These are phyloP conservation scores for Lytechinus variegatus DNA, from an alignment of 35 echinoderm and acorn worm species.

Conservation along the genomic window DNA sequence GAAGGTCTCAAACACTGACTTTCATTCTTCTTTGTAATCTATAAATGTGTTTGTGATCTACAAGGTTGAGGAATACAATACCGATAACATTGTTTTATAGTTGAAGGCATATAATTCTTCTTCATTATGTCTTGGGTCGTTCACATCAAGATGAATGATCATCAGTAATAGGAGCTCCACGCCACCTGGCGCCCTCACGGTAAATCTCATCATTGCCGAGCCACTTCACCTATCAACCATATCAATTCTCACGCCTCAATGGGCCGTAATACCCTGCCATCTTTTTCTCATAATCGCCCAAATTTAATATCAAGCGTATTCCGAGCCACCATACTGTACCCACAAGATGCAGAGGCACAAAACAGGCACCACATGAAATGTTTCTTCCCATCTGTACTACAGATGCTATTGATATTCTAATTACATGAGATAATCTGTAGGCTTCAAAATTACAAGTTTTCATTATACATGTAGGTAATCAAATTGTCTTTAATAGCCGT, in stretches of 20 bases:
- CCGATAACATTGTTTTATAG: background rate
- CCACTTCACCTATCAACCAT: slow-evolving; percentile 10
- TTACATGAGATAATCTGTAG: too few species aligned
- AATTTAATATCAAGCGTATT: background rate
- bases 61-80: too few species aligned
- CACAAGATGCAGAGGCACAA: background rate
- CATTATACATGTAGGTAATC: too few species aligned
- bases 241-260: background rate
- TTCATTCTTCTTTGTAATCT: too few species aligned
- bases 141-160: background rate
- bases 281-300: slow-evolving; percentile 11
- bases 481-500: too few species aligned
- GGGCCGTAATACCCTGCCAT: background rate
- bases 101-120: background rate
- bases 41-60: too few species aligned
- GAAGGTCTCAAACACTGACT: too few species aligned
- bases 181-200: background rate
- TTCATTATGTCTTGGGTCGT: background rate
- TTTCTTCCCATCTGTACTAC: background rate
- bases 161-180: background rate
- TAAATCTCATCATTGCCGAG: slow-evolving; percentile 10
- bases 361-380: background rate
- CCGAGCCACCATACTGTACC: background rate
- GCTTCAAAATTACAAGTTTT: too few species aligned
- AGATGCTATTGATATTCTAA: too few species aligned